Percentiles rank a stretch among this genome's conserved stretches.
Conservation (phyloP, 1,140 invertebrate species). For the Trichonephila clavipes region DNA sequence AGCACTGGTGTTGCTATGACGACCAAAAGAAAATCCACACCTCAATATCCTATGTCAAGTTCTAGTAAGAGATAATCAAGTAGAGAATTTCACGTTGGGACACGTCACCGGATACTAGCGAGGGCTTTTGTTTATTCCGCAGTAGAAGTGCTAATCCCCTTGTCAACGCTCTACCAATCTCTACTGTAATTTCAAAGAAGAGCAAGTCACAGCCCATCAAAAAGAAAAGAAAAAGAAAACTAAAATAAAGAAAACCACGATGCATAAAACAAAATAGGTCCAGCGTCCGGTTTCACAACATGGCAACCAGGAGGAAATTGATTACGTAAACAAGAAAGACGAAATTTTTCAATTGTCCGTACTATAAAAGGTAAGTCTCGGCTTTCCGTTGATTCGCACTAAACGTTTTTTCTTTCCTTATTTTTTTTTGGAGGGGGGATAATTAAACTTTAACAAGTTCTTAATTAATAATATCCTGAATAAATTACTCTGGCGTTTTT, state of each 20-base stretch:
- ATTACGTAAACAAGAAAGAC: conserved; percentile 5
- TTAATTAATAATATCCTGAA: too few species aligned
- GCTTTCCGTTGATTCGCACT: too few species aligned
- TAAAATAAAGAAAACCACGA: not conserved
- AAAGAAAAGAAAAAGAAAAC: not conserved
- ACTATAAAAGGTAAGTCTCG: too few species aligned
- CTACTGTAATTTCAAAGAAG: conserved; percentile 56
- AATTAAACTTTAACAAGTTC: too few species aligned
- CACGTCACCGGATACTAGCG: conserved; percentile 55
- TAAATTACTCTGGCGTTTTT: too few species aligned
- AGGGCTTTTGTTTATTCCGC: conserved; percentile 62
- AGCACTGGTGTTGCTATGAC: conserved; percentile 57
- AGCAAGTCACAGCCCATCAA: not conserved
- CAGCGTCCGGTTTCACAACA: conserved; percentile 37
- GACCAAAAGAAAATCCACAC: conserved; percentile 57
- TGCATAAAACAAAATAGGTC: conserved; percentile 45
- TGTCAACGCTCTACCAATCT: conserved; percentile 65
- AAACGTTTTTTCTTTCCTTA: too few species aligned
- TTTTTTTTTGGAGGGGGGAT: too few species aligned
- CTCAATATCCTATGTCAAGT: conserved; percentile 72
- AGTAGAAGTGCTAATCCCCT: conserved; percentile 58
- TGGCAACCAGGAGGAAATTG: not conserved
- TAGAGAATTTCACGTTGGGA: conserved; percentile 64
- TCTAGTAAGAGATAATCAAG: conserved; percentile 71
- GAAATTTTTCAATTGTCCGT: not conserved